A percentile compares a stretch with the other conserved stretches of the same genome.
These are phyloP conservation scores for Maylandia zebra DNA, from an alignment of 2,113 vertebrate species.

Conservation along the genomic window DNA sequence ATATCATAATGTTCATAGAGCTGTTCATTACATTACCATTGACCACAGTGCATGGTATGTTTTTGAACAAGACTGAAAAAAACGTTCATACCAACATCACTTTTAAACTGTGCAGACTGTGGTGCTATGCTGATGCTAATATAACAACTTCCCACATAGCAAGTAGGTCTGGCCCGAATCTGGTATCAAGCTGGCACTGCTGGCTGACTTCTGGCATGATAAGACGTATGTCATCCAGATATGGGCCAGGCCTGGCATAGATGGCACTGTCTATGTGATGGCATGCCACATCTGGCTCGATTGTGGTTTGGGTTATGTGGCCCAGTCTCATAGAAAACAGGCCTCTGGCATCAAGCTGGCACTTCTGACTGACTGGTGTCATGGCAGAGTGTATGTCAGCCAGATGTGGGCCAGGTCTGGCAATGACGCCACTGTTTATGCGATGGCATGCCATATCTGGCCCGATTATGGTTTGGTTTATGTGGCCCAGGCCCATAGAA, in stretches of 20 bases:
- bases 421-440: fast-evolving
- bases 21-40: background rate
- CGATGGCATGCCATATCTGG: background rate
- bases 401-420: background rate
- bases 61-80: background rate
- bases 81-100: background rate
- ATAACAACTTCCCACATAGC: background rate
- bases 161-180: background rate
- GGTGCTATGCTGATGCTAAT: background rate
- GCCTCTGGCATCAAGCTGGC: too few relatives aligned
- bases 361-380: fast-evolving
- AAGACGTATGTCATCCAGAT: background rate
- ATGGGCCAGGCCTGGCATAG: too few relatives aligned
- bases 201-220: background rate
- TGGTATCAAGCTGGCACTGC: background rate
- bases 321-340: fast-evolving
- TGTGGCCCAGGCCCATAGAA: background rate
- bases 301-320: background rate
- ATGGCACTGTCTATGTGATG: background rate
- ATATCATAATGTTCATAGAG: background rate
- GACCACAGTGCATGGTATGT: background rate
- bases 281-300: background rate
- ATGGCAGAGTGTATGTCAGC: fast-evolving
- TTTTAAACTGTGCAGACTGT: background rate
- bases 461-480: background rate